A percentile compares a stretch with the other conserved stretches of the same genome.
phyloP scores from a whole-genome alignment of 1,140 invertebrate genomes.

The Heliconius hermathena region DNA sequence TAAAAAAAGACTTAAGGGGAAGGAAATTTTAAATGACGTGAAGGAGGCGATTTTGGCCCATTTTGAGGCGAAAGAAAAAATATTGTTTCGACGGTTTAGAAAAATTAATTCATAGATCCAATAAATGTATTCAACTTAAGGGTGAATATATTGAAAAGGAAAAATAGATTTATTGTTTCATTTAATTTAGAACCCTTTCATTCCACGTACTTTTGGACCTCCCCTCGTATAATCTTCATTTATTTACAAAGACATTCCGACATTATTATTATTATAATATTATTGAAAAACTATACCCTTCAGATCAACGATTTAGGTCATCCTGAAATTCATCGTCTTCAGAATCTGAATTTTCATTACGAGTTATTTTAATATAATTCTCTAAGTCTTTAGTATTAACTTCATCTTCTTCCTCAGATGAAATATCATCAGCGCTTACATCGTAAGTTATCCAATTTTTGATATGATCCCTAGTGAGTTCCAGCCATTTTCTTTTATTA shows the following conservation, averaged over 20 bases:
- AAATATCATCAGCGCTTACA: conserved; percentile 58
- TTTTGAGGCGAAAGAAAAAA: too few species aligned
- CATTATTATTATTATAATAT: background rate
- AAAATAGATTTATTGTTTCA: too few species aligned
- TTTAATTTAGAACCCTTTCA: too few species aligned
- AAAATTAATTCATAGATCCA: too few species aligned
- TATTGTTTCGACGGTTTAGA: too few species aligned
- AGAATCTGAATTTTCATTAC: conserved; percentile 43
- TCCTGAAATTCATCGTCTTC: conserved; percentile 39
- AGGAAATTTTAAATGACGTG: too few species aligned
- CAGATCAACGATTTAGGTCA: conserved; percentile 18
- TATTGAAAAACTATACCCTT: background rate
- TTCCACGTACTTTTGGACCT: too few species aligned
- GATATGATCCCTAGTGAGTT: conserved; percentile 51
- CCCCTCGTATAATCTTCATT: too few species aligned
- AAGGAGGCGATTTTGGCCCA: too few species aligned
- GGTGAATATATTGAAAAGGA: too few species aligned
- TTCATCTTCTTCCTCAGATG: conserved; percentile 60
- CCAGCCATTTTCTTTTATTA: conserved; percentile 59
- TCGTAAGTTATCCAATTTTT: conserved; percentile 71
- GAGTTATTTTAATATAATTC: conserved; percentile 40
- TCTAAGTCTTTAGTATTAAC: conserved; percentile 35
- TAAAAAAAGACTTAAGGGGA: too few species aligned
- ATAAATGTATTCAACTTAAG: too few species aligned
- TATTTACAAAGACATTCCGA: background rate